Evolutionary conservation across 2,113 vertebrate species (phyloP), one percentile per base, ranked within the genome.

Genomic region (Macheiramphus alcinus): DNA sequence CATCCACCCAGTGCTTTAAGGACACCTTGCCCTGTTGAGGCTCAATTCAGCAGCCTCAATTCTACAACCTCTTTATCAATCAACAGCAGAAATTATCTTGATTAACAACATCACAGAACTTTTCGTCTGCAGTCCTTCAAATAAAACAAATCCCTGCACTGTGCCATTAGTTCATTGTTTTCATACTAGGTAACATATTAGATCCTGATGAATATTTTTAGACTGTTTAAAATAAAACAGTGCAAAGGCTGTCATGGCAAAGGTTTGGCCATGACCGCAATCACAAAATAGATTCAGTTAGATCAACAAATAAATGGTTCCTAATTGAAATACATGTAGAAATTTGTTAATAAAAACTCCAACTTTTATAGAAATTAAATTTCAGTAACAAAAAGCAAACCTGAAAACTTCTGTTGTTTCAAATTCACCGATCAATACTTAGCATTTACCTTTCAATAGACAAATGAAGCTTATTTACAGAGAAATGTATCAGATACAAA

Each of bases 191-290:
- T 56, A 81, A 75, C 56, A 67, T 40, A 86, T 71, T 61, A 73
- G 74, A 88, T 74, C 47, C 73, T 78, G 43, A 12, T 73, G 56
- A 83, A 86, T 89, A 83, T 88, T 95, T 97, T 95, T 94, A 79
- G 95, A 90, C 23, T 88, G 81, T 55, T 97, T 89, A 97, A 97
- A 96, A 94, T 87, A 96, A 96, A 94, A 91, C 7, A 96, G 53
- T 45, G 45, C 63, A 90, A 59, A 68, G 71, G 71, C 76, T 80
- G 87, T 92, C 96, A 97, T 58, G 92, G 91, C 84, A 94, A 93
- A 96, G 89, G 90, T 91, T 92, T 75, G 80, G 76, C 93, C 73
- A 48, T 86, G 90, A 73, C 50, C 91, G 92, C 43, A 92, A 83
- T 45, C 56, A 92, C 94, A 83, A 94, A 86, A 93, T 55, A 95